Evolutionary conservation across 1,140 invertebrate genomes (phyloP).

Genomic region (Cardiocondyla obscurior): DNA sequence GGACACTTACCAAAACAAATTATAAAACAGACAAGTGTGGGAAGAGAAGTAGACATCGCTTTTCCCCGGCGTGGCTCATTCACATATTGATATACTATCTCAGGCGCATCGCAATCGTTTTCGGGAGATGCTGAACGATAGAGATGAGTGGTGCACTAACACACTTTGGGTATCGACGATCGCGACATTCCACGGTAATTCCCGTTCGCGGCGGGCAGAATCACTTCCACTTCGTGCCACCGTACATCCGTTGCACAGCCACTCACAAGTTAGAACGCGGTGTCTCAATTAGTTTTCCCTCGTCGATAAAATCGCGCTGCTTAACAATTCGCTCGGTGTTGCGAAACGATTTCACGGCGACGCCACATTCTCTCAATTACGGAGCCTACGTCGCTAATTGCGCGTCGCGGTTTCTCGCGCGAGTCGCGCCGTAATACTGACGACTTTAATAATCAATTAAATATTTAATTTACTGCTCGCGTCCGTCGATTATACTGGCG

Average conservation of each 20-base stretch:
- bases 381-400: not conserved
- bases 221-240: slow-evolving; percentile 2
- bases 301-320: not conserved
- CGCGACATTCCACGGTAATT: slow-evolving; percentile 51
- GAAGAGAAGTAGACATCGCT: slow-evolving; percentile 80
- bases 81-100: slow-evolving; percentile 75
- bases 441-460: not conserved
- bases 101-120: slow-evolving; percentile 61
- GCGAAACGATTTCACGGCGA: not conserved
- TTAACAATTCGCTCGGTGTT: slow-evolving; percentile 13
- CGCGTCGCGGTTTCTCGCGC: not conserved
- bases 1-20: slow-evolving; percentile 80
- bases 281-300: slow-evolving; percentile 15
- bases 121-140: slow-evolving; percentile 1
- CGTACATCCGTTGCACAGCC: slow-evolving; percentile 14
- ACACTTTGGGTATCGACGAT: not conserved
- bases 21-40: slow-evolving; percentile 77
- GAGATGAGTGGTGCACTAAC: not conserved
- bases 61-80: slow-evolving; percentile 69
- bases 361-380: slow-evolving; percentile 29
- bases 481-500: not conserved
- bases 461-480: not conserved
- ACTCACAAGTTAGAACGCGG: not conserved
- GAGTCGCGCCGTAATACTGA: not conserved
- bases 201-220: not conserved